phyloP scores from a whole-genome alignment of 2,888 invertebrate genomes.

The Coleophora flavipennella region DNA sequence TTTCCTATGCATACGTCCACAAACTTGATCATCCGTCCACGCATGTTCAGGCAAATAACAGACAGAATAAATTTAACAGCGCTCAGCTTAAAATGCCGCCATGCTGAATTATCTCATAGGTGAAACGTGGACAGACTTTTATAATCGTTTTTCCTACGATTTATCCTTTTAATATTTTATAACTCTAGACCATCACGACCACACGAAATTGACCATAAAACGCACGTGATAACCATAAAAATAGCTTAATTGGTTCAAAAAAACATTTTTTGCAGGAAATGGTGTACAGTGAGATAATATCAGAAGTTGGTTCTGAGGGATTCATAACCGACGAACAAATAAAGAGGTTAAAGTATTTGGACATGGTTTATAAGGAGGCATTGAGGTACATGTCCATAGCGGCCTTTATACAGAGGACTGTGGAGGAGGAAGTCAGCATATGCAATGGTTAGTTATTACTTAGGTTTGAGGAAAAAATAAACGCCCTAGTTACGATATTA shows the following conservation, averaged over 20 bases:
- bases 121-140: too few relatives aligned
- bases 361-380: slow-evolving; percentile 54
- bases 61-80: too few relatives aligned
- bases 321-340: slow-evolving; percentile 33
- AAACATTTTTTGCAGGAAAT: slow-evolving; percentile 30
- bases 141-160: too few relatives aligned
- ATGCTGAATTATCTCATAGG: too few relatives aligned
- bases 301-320: slow-evolving; percentile 27
- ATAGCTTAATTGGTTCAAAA: background rate
- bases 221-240: background rate
- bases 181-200: background rate
- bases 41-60: too few relatives aligned
- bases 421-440: slow-evolving; percentile 45
- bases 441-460: slow-evolving; percentile 31
- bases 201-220: background rate
- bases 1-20: too few relatives aligned
- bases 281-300: slow-evolving; percentile 44
- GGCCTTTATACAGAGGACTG: slow-evolving; percentile 49
- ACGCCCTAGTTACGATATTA: too few relatives aligned
- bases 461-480: background rate
- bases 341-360: slow-evolving; percentile 35
- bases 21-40: too few relatives aligned
- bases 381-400: slow-evolving; percentile 47
- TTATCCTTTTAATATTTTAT: too few relatives aligned
- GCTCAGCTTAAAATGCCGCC: too few relatives aligned